A percentile compares a stretch with the other conserved stretches of the same genome.
Evolutionary conservation across 64 coral and sea anemone species (phyloP).

Genomic region (Montipora efflorescens): DNA sequence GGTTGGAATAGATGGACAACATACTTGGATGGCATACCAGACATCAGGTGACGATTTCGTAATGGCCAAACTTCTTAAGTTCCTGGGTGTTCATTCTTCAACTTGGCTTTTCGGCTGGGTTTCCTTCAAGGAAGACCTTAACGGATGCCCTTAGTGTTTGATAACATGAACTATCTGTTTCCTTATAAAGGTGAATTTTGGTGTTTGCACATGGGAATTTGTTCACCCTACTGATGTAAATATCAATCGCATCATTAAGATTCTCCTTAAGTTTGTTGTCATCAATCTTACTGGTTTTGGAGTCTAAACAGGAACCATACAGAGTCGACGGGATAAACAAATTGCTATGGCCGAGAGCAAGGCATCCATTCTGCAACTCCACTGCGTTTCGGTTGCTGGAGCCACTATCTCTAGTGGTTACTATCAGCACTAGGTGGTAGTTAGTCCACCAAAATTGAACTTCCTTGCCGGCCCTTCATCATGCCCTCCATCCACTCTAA

Average conservation of each 20-base stretch:
- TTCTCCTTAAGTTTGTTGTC: constrained; percentile 41
- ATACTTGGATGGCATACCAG: constrained; percentile 60
- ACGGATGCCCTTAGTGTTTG: constrained; percentile 21
- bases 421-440: constrained; percentile 52
- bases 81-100: constrained; percentile 33
- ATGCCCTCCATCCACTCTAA: constrained; percentile 51
- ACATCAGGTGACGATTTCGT: constrained; percentile 17
- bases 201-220: constrained; percentile 43
- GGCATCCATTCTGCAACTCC: constrained; percentile 45
- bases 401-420: constrained; percentile 65
- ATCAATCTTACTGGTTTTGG: constrained; percentile 46
- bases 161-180: constrained; percentile 10
- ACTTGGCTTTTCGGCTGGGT: background rate
- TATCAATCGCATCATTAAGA: constrained; percentile 68
- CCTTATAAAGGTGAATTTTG: constrained; percentile 55
- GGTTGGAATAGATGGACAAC: constrained; percentile 55
- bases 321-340: constrained; percentile 59
- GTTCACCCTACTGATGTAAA: constrained; percentile 72
- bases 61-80: constrained; percentile 40
- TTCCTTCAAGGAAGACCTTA: constrained; percentile 47
- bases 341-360: constrained; percentile 28
- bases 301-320: constrained; percentile 57
- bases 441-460: constrained; percentile 74
- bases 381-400: constrained; percentile 62
- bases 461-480: constrained; percentile 70